Conservation (phyloP, 1,140 invertebrate species). For the Goniozus legneri region DNA sequence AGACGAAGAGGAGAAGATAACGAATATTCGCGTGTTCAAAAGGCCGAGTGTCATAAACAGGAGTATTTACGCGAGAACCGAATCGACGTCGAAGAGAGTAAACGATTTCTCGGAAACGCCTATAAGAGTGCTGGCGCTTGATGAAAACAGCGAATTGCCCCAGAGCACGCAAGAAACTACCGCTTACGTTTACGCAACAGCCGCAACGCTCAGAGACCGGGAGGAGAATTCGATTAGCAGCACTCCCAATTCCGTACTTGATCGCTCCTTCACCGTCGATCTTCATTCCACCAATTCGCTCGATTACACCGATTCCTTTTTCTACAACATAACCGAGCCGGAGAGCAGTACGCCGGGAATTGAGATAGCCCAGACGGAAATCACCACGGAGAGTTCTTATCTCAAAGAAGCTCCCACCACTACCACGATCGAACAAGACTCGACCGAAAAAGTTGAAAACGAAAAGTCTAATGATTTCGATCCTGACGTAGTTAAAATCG, state of each 20-base stretch:
- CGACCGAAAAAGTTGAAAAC: neutral
- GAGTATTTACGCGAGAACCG: conserved; percentile 15
- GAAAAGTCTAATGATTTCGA: conserved; percentile 2
- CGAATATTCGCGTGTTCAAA: conserved; percentile 29
- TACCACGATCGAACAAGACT: neutral
- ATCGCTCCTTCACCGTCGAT: too few relatives aligned
- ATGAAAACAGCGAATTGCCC: neutral
- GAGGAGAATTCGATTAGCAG: neutral
- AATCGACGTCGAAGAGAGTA: conserved; percentile 15
- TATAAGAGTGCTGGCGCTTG: too few relatives aligned
- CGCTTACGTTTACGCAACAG: neutral
- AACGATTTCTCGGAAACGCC: conserved; percentile 4
- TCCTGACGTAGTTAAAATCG: conserved; percentile 6
- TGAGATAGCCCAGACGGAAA: too few relatives aligned
- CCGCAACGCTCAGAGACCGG: neutral
- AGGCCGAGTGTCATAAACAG: conserved; percentile 9
- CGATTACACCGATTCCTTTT: too few relatives aligned
- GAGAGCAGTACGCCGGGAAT: too few relatives aligned
- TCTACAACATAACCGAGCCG: too few relatives aligned
- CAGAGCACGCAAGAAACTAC: neutral
- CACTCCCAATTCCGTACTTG: too few relatives aligned
- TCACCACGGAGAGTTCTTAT: too few relatives aligned
- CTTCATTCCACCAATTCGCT: too few relatives aligned
- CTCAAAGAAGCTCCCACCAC: too few relatives aligned
- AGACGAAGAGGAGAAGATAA: conserved; percentile 19